A percentile compares a stretch with the other conserved stretches of the same genome.
These are phyloP conservation scores for Trichomycterus rosablanca DNA, from an alignment of 2,113 vertebrate genomes.

Conservation along the genomic window DNA sequence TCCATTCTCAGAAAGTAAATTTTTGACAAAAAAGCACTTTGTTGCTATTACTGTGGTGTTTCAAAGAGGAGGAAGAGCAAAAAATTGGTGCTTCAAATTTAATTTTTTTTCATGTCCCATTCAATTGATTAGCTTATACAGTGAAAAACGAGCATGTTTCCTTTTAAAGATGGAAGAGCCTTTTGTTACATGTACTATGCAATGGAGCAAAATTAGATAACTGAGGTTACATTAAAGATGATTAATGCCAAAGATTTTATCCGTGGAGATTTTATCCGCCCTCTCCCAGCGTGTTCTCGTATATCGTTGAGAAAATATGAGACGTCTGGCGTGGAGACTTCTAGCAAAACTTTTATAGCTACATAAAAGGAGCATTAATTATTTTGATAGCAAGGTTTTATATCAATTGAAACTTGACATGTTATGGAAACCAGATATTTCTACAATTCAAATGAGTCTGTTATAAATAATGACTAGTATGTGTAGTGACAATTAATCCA, in stretches of 20 bases:
- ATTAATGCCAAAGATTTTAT: conserved; percentile 58
- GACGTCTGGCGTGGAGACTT: conserved; percentile 32
- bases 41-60: conserved; percentile 75
- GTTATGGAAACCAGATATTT: conserved; percentile 14
- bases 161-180: conserved; percentile 52
- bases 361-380: conserved; percentile 29
- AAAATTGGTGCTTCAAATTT: conserved; percentile 53
- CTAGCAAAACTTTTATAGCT: conserved; percentile 38
- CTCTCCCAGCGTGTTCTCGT: conserved; percentile 53
- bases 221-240: conserved; percentile 59
- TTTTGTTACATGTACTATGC: conserved; percentile 58
- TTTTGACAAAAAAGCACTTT: conserved; percentile 75
- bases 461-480: too few relatives aligned
- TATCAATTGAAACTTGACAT: conserved; percentile 28
- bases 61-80: conserved; percentile 59
- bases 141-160: conserved; percentile 49
- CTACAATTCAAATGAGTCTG: too few relatives aligned
- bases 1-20: conserved; percentile 71
- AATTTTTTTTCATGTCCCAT: conserved; percentile 64
- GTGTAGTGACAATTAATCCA: too few relatives aligned
- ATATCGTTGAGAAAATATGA: conserved; percentile 33
- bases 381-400: conserved; percentile 25
- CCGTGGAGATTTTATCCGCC: conserved; percentile 58
- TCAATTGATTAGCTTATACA: conserved; percentile 57
- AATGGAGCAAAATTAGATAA: conserved; percentile 62